Percentiles rank a stretch among this genome's conserved stretches.
Evolutionary conservation across 2,797 vertebrate species (phyloP).

Genomic region (Acipenser ruthenus): DNA sequence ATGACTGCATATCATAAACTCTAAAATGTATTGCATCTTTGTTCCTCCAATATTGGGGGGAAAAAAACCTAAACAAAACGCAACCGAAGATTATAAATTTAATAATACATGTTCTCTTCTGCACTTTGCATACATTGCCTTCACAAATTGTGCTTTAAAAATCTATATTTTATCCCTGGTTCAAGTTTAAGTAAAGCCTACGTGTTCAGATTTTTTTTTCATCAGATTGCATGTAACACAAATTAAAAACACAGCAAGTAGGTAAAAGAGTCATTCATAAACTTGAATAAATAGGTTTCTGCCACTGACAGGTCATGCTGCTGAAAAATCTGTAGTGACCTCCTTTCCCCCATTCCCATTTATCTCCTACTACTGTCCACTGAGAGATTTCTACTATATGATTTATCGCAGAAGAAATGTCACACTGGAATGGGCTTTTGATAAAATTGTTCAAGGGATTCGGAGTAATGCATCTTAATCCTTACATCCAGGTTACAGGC

Average conservation of each 20-base stretch:
- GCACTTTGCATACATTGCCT: too few relatives aligned
- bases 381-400: conserved; percentile 88
- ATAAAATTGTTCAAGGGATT: conserved; percentile 99
- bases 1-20: too few relatives aligned
- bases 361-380: conserved; percentile 97
- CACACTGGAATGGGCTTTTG: conserved; percentile 99
- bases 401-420: conserved; percentile 98
- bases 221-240: conserved; percentile 64
- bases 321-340: conserved; percentile 92
- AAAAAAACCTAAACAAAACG: too few relatives aligned
- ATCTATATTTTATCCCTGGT: conserved; percentile 63
- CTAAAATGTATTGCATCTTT: too few relatives aligned
- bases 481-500: conserved; percentile 87
- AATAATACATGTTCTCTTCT: too few relatives aligned
- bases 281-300: conserved; percentile 77
- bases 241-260: conserved; percentile 76
- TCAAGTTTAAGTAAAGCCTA: conserved; percentile 53
- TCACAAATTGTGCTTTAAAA: conserved; percentile 39
- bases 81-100: too few relatives aligned
- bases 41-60: too few relatives aligned
- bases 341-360: conserved; percentile 90
- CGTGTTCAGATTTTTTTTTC: conserved; percentile 45
- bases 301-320: conserved; percentile 80
- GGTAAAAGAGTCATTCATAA: conserved; percentile 87
- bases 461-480: conserved; percentile 98